Conservation (phyloP, 2,888 invertebrate species). For the Gasteruption jaculator region DNA sequence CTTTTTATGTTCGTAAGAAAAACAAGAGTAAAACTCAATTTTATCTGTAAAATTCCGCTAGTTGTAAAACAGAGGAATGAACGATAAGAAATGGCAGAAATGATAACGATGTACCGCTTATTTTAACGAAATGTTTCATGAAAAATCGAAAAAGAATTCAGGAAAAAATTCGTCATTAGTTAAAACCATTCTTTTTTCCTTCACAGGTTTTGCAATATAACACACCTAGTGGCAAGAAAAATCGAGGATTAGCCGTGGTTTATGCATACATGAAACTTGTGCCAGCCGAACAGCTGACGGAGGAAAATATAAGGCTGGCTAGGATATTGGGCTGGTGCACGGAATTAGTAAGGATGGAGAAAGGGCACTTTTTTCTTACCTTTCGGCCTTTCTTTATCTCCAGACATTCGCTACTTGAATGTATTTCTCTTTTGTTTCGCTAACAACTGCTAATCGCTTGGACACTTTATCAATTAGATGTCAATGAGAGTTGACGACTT, state of each 20-base stretch:
- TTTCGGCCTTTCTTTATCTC: no score
- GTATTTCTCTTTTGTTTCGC: no score
- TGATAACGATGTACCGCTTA: no score
- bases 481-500: no score
- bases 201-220: slow-evolving; percentile 82
- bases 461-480: no score
- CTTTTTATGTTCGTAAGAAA: no score
- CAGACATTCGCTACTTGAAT: no score
- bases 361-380: slow-evolving; percentile 4
- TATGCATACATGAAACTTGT: slow-evolving; percentile 72
- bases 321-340: slow-evolving; percentile 91
- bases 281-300: slow-evolving; percentile 62
- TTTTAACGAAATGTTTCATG: background rate
- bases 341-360: slow-evolving; percentile 69
- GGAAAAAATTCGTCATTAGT: background rate
- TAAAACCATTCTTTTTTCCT: slow-evolving; percentile 2
- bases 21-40: no score
- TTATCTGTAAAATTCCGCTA: no score
- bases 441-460: no score
- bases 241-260: slow-evolving; percentile 70
- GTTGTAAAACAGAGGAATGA: no score
- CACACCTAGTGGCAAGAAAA: slow-evolving; percentile 87
- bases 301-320: slow-evolving; percentile 73
- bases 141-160: slow-evolving; percentile 10
- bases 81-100: no score